Evolutionary conservation across 2,888 invertebrate genomes (phyloP), one percentile per base, ranked within the genome.

Genomic region (Eurytoma adleriae): DNA sequence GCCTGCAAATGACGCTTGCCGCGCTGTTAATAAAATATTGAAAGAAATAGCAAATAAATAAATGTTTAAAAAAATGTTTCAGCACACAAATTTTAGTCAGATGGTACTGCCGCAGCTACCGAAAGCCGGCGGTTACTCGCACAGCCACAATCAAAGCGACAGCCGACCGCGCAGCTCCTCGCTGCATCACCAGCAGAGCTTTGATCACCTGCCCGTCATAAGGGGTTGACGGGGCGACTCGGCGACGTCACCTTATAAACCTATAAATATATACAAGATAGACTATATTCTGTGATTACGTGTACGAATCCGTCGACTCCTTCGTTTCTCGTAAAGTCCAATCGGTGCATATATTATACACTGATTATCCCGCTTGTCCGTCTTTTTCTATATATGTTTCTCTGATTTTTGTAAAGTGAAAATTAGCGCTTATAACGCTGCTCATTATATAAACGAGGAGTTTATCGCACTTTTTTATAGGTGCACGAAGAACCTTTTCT

Each of bases 181-280:
- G 52, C 91, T 93, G 83, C 89, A 91, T 84, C 87, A 89, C 84
- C 87, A 91, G 86, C 86, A 90, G 79, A 92, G 93, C 83, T 93
- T 95, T 77, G 94, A 94, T 83, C 95, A 95, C 90, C 91, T 96
- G 83, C 96, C 96, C 81, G 95, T 95, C 86, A 96, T 96, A 90
- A 95, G 95, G 94, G 93, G 90, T 74, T 87, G 61, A 54, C 14
- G 16, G 16, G 27, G 54, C 7, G 14, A 20, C 56, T 70, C 18
- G 5, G 24, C 54, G 14, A 16, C 18, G 56, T 14, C 5, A 18
- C 20, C 30, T 16, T 40, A 14, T 61, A 24, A n/a, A 13, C 7
- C 30, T 30, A 68, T 67, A 52, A 7, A 68, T 67, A 52, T 7
- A 75, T 50, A 52, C 20, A 67, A 86, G 87, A 84, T 85, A 83